These are phyloP conservation scores for Toxotes jaculatrix DNA, from an alignment of 2,113 vertebrate species.

Conservation along the genomic window DNA sequence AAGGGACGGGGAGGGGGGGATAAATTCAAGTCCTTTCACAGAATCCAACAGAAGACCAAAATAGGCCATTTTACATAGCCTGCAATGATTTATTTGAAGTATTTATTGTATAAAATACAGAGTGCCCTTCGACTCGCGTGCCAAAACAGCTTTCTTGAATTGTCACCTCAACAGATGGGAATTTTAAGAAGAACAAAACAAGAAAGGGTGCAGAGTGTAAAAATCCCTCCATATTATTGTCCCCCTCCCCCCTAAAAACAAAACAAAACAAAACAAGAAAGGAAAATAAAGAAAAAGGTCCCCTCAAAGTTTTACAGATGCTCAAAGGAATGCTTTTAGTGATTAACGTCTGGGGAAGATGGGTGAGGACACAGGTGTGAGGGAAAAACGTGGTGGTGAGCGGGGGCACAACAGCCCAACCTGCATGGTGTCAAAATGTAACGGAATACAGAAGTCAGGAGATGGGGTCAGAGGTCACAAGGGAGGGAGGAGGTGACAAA, in stretches of 20 bases:
- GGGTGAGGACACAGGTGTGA: constrained; percentile 66
- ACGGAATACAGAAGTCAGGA: constrained; percentile 38
- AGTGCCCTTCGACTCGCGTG: constrained; percentile 73
- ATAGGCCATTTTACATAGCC: constrained; percentile 83
- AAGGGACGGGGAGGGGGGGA: constrained; percentile 49
- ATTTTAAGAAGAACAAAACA: constrained; percentile 67
- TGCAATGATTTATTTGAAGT: constrained; percentile 89
- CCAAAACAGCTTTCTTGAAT: constrained; percentile 67
- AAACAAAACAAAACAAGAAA: constrained; percentile 1
- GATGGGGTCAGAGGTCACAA: constrained; percentile 41
- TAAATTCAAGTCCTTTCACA: constrained; percentile 89
- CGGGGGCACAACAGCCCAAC: constrained; percentile 31
- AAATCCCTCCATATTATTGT: constrained; percentile 70
- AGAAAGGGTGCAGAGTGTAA: constrained; percentile 72
- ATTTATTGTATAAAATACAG: constrained; percentile 85
- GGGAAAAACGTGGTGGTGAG: not conserved
- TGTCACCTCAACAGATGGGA: constrained; percentile 66
- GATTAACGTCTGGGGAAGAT: constrained; percentile 85
- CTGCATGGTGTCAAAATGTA: constrained; percentile 53
- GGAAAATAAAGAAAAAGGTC: constrained; percentile 59
- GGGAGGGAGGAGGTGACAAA: constrained; percentile 20
- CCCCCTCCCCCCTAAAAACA: constrained; percentile 49
- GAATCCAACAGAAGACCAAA: constrained; percentile 89
- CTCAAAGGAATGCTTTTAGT: constrained; percentile 91
- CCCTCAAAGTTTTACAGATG: constrained; percentile 84